Evolutionary conservation across 2,888 invertebrate species (phyloP), one percentile per base, ranked within the genome.

Genomic region (Tolmerus cingulatus): DNA sequence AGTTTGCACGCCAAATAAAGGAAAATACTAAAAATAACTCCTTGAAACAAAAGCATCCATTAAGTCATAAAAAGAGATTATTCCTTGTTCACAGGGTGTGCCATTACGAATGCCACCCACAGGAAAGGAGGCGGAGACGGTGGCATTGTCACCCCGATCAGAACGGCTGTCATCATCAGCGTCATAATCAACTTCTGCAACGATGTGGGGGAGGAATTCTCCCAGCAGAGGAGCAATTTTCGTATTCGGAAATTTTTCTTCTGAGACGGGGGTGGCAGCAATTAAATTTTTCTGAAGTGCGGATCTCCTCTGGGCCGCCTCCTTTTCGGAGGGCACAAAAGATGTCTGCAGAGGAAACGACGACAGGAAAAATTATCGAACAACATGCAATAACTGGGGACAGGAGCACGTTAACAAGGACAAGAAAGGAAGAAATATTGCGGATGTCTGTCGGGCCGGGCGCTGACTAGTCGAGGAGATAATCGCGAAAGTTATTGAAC

Each of bases 401-500:
- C 43, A 74, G 27, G 23, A 74, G 74, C n/a, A 5, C 74, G 74
- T 74, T 43, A 74, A 74, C 46, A 46, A 19, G 8, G 16, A 30
- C 8, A 30, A 86, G 66, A 66, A 66, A 23, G 14, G 66, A 34
- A 37, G 37, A 77, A 86, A 86, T 77, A 55, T 77, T 77, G 51
- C 43, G 51, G 34, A 74, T 74, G 74, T 85, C 85, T 85, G 30
- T 37, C n/a, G 77, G 12, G 77, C 55, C n/a, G 77, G 12, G 77
- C 19, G 86, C 86, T 86, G 86, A 86, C 86, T 86, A 57, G 55
- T 77, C 37, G 77, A 77, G 77, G 57, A 86, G 86, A 86, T 86
- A 86, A 86, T 86, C 86, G 34, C 12, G 55, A 86, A 86, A 86
- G 77, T 86, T 86, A 86, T 86, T 77, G 86, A 86, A 86, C 86